Conservation (phyloP, 2,888 invertebrate species). For the Neoscelio sp. region DNA sequence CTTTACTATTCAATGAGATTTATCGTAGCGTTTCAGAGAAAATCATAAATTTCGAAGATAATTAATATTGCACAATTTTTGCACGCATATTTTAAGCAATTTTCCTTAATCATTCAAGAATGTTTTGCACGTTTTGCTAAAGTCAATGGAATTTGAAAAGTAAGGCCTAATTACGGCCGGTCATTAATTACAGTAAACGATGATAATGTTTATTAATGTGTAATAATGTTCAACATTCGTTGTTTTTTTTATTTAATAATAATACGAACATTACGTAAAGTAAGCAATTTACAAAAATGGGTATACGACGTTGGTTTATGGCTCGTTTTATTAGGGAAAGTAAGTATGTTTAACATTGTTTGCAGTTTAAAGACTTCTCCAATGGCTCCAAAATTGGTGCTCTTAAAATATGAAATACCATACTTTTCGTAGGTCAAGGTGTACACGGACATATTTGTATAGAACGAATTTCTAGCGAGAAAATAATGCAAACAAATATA, state of each 20-base stretch:
- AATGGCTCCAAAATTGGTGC: constrained; percentile 18
- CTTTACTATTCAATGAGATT: constrained; percentile 27
- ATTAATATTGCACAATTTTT: constrained; percentile 40
- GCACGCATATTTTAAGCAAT: constrained; percentile 32
- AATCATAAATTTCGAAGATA: constrained; percentile 29
- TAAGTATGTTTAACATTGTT: constrained; percentile 24
- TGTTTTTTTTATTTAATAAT: constrained; percentile 1
- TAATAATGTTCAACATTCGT: constrained; percentile 21
- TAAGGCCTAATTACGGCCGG: constrained; percentile 12
- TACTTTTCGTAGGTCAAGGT: constrained; percentile 19
- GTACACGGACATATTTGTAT: constrained; percentile 8
- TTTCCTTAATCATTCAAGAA: constrained; percentile 26
- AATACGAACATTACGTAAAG: constrained; percentile 22
- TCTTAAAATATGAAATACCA: constrained; percentile 5
- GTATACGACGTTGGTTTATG: constrained; percentile 16
- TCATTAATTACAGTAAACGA: constrained; percentile 26
- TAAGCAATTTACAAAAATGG: constrained; percentile 15
- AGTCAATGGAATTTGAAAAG: neutral
- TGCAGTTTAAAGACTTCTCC: constrained; percentile 21
- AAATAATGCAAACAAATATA: neutral
- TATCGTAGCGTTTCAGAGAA: constrained; percentile 29
- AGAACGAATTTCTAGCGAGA: neutral
- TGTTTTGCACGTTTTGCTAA: constrained; percentile 10
- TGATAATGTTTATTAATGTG: constrained; percentile 21
- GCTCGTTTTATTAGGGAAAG: constrained; percentile 34